These are phyloP conservation scores for Ceuthmochares aereus DNA, from an alignment of 2,113 vertebrate species.

Conservation along the genomic window DNA sequence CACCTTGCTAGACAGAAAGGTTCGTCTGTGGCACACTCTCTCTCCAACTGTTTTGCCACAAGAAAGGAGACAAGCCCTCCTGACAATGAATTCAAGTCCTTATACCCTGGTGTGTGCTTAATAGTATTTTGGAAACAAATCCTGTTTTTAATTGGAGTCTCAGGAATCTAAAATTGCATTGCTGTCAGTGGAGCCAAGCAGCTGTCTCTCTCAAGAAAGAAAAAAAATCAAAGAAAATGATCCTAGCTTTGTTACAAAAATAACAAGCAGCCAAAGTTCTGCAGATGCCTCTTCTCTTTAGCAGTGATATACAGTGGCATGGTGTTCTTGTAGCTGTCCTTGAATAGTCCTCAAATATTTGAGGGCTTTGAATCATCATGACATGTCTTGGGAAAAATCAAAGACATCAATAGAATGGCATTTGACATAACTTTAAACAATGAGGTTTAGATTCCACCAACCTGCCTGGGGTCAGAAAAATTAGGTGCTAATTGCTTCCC, in stretches of 20 bases:
- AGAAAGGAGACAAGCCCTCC: slow-evolving; percentile 2
- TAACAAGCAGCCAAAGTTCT: neutral
- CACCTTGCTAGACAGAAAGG: neutral
- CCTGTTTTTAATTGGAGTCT: slow-evolving; percentile 42
- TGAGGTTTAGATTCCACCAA: neutral
- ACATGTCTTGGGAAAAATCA: neutral
- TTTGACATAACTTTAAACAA: neutral
- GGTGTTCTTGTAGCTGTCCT: neutral
- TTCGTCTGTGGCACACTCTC: neutral
- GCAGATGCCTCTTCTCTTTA: neutral
- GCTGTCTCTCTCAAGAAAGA: slow-evolving; percentile 8
- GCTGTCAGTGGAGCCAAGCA: slow-evolving; percentile 23
- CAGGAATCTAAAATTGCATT: slow-evolving; percentile 41
- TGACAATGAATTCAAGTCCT: slow-evolving; percentile 41
- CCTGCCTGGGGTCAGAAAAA: neutral
- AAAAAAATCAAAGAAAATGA: slow-evolving; percentile 3
- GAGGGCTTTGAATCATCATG: neutral
- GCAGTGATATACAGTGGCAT: neutral
- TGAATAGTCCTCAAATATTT: neutral
- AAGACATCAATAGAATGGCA: neutral
- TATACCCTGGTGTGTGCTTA: neutral
- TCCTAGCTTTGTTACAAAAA: neutral
- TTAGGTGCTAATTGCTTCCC: neutral
- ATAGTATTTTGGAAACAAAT: slow-evolving; percentile 19
- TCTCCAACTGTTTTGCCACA: neutral